Evolutionary conservation across 2,113 vertebrate species (phyloP), one percentile per base, ranked within the genome.

Genomic region (Salvelinus namaycush): DNA sequence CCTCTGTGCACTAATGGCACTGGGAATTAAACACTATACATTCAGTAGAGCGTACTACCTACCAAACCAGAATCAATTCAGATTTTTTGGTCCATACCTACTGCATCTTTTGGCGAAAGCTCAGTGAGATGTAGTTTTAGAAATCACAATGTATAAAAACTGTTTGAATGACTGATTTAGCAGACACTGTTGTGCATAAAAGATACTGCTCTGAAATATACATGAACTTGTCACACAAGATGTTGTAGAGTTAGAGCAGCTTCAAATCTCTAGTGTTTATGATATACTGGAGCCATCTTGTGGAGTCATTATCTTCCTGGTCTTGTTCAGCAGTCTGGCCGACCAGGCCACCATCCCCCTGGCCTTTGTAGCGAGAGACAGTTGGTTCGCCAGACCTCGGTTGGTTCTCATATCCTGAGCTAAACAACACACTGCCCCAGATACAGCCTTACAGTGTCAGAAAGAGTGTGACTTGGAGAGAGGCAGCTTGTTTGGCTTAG

Each of bases 401-500:
- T 11, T 69, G 51, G 51, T 18, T 54, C 16, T 48, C 34, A 22
- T 22, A 34, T 22, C 9, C 14, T n/a, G n/a, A 48, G 68, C 39
- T 57, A 74, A 22, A 16, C 60, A 20, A 26, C 29, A 48, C 59
- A 64, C 20, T 2, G 16, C 31, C 20, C 11, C 26, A 64, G 29
- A 60, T 20, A 34, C 70, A 79, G 75, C 49, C 60, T 75, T 62
- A 79, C 49, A 16, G 48, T 74, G 60, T 76, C 54, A 79, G 49
- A 44, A 48, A 26, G 29, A 72, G 11, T 74, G 67, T 68, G 76
- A 26, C 68, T 16, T 74, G 64, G 66, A 74, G 69, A 62, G 59
- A 67, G 65, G 75, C 76, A 74, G 62, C 0, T 7, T 76, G 88
- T 74, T 81, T 78, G 81, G 73, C 76, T 85, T 83, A 48, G 78